Conservation (phyloP, 2,888 invertebrate species). For the Cheilosia grossa region DNA sequence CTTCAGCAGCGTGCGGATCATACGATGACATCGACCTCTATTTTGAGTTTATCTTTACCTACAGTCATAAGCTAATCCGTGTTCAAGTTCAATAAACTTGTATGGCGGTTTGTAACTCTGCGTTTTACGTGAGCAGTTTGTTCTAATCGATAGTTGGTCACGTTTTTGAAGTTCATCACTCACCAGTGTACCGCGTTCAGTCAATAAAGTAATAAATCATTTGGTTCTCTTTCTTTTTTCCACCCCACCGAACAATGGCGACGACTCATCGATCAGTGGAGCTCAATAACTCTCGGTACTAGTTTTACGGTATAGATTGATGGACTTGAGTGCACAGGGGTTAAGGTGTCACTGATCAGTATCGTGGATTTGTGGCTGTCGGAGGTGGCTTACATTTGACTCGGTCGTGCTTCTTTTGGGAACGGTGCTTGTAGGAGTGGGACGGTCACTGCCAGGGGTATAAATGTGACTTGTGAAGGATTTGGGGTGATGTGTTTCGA, state of each 20-base stretch:
- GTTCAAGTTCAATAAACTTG: constrained; percentile 7
- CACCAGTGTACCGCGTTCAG: constrained; percentile 3
- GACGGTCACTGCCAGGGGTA: too few species aligned
- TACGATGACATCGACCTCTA: constrained; percentile 11
- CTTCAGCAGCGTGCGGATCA: background rate
- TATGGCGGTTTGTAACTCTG: background rate
- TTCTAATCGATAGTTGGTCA: constrained; percentile 13
- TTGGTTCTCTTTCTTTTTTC: constrained; percentile 4
- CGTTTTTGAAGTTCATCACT: constrained; percentile 35
- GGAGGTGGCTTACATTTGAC: too few species aligned
- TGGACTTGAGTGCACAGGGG: background rate
- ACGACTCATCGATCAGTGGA: constrained; percentile 30
- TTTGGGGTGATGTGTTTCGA: too few species aligned
- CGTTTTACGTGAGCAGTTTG: background rate
- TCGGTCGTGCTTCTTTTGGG: too few species aligned
- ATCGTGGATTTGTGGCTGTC: background rate
- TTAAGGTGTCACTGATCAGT: background rate
- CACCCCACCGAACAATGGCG: background rate
- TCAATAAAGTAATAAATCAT: constrained; percentile 35
- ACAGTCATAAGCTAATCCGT: constrained; percentile 23
- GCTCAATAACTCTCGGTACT: background rate
- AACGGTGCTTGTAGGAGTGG: too few species aligned
- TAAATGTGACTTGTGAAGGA: too few species aligned
- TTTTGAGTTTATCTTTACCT: constrained; percentile 2
- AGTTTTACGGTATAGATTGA: constrained; percentile 6